Base-by-base conservation (phyloP, 2,888 invertebrate genomes). In the Synanthedon vespiformis region DNA sequence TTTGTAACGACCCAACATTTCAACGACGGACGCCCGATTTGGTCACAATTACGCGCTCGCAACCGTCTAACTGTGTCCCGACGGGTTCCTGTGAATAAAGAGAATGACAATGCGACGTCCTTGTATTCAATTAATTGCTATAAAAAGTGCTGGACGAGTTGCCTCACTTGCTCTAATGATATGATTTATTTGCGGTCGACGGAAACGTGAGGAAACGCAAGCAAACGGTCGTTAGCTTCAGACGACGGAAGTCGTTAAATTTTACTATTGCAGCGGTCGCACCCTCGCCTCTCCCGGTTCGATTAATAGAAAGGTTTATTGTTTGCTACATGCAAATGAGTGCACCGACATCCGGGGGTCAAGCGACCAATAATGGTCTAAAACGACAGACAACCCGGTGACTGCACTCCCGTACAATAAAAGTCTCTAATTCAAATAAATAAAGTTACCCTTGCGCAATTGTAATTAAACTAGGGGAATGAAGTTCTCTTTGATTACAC, bases 251-350 rank as follows among this genome's bases (percentile, higher is more conserved):
- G 70, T 75, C 72, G 67, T 79, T 68, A 77, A 76, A 62, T 62
- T 70, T 77, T 66, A 76, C 65, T 67, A 63, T 64, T 55, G 60
- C 59, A 60, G 70, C 65, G 58, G 61, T 57, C 54, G 65, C 60
- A 65, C 60, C 66, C 72, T 68, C 63, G 61, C 55, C 18, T 52
- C 34, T 34, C 34, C 55, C 55, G 52, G 59, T 61, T 63, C 67
- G 65, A 68, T 70, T 70, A 71, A 75, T 71, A 74, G 70, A 74
- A 70, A 71, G 70, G 68, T 74, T 72, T 74, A 75, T 68, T 63
- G 65, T 62, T 65, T 65, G 61, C 63, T 57, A 60, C 58, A 70
- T 63, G 65, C 62, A 67, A 70, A 70, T 65, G 63, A 59, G 57
- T 55, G 57, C 57, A 49, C 55, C 48, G 57, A 54, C 57, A 51